A percentile compares a stretch with the other conserved stretches of the same genome.
Evolutionary conservation across 2,797 vertebrate species (phyloP).

Genomic region (Scolopax rusticola): DNA sequence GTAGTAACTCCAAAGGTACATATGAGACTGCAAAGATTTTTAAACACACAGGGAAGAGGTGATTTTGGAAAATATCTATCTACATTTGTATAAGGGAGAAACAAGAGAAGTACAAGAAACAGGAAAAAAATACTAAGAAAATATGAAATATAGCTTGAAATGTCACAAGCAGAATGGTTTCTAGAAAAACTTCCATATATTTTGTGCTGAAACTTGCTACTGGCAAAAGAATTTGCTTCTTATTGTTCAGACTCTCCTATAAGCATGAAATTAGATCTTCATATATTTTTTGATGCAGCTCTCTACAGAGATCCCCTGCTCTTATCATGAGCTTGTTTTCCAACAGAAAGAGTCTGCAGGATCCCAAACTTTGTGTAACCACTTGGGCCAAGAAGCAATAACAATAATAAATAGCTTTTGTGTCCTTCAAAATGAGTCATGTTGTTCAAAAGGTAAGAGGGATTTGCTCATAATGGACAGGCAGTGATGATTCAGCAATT

Average conservation of each 20-base stretch:
- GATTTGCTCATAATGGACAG: conserved; percentile 37
- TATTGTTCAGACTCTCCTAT: background rate
- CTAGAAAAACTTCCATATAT: background rate
- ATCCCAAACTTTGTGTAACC: background rate
- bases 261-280: background rate
- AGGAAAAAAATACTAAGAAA: background rate
- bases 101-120: background rate
- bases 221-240: background rate
- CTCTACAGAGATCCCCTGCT: background rate
- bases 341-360: background rate
- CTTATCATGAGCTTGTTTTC: background rate
- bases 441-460: conserved; percentile 50
- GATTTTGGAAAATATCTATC: background rate
- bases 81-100: background rate
- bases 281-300: background rate
- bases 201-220: background rate
- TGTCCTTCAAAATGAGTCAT: conserved; percentile 43
- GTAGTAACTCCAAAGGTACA: background rate
- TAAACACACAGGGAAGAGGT: background rate
- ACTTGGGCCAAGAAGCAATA: conserved; percentile 2
- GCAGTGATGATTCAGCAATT: conserved; percentile 48
- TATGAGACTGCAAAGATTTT: background rate
- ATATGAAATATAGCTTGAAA: background rate
- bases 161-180: background rate
- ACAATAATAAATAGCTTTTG: conserved; percentile 28